Conservation (phyloP, 2,113 vertebrate species). For the Peromyscus leucopus region DNA sequence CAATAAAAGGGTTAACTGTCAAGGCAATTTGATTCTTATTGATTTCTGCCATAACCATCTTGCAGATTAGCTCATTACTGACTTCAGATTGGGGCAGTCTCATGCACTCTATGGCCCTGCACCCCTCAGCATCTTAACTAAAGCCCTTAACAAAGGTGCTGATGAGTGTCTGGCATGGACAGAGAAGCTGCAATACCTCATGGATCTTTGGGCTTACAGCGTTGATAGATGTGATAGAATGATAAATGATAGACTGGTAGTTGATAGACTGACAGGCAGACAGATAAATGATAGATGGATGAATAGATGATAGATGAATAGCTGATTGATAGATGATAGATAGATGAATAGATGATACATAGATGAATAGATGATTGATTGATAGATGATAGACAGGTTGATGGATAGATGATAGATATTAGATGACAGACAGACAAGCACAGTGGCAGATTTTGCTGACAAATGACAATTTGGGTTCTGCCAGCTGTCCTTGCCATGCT, state of each 20-base stretch:
- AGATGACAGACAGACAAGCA: background rate
- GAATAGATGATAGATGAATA: no score
- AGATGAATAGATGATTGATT: background rate
- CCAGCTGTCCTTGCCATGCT: background rate
- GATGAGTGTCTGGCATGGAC: constrained; percentile 97
- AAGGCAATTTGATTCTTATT: constrained; percentile 96
- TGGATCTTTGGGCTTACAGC: constrained; percentile 97
- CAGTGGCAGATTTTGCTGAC: background rate
- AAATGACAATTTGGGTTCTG: background rate
- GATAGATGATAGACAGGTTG: background rate
- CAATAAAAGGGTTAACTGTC: constrained; percentile 94
- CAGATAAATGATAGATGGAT: background rate
- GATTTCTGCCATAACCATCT: constrained; percentile 96
- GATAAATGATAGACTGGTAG: background rate
- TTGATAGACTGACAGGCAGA: background rate
- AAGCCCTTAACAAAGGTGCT: constrained; percentile 98
- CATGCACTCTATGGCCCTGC: constrained; percentile 97
- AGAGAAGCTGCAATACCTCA: constrained; percentile 97
- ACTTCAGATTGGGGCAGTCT: constrained; percentile 99
- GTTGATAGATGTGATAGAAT: constrained; percentile 85
- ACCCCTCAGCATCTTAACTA: constrained; percentile 97
- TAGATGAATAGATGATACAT: constrained; percentile 85
- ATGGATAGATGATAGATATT: background rate
- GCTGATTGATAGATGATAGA: no score
- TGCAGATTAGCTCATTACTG: constrained; percentile 97